These are phyloP conservation scores for Lycophotia porphyrea DNA, from an alignment of 2,888 invertebrate genomes.

Conservation along the genomic window DNA sequence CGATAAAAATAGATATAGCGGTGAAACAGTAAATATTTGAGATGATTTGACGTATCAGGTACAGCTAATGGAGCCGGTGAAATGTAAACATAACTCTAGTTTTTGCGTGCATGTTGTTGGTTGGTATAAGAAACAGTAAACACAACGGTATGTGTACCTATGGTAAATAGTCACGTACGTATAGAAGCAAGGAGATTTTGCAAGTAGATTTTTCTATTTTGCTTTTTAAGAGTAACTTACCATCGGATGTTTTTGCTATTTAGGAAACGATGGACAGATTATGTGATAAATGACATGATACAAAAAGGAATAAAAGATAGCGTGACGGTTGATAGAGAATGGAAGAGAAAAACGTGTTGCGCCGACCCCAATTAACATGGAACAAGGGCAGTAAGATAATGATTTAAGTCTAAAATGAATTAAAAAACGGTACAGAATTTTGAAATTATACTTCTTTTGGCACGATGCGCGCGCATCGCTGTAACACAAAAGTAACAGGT, in stretches of 20 bases:
- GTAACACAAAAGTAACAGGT: too few relatives aligned
- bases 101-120: conserved; percentile 28
- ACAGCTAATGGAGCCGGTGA: conserved; percentile 33
- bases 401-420: not conserved
- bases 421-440: not conserved
- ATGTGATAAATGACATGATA: too few relatives aligned
- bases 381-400: too few relatives aligned
- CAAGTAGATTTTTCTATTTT: not conserved
- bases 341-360: too few relatives aligned
- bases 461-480: too few relatives aligned
- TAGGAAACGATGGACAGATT: too few relatives aligned
- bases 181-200: not conserved
- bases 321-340: too few relatives aligned
- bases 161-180: conserved; percentile 2
- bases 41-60: conserved; percentile 37
- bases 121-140: conserved; percentile 27
- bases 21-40: conserved; percentile 50
- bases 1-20: conserved; percentile 33
- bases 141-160: not conserved
- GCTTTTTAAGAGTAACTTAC: not conserved
- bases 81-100: conserved; percentile 34
- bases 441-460: too few relatives aligned
- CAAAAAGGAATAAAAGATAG: too few relatives aligned
- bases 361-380: too few relatives aligned
- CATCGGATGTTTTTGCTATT: not conserved